Evolutionary conservation across 2,113 vertebrate species (phyloP).

Genomic region (Limnothrissa miodon): DNA sequence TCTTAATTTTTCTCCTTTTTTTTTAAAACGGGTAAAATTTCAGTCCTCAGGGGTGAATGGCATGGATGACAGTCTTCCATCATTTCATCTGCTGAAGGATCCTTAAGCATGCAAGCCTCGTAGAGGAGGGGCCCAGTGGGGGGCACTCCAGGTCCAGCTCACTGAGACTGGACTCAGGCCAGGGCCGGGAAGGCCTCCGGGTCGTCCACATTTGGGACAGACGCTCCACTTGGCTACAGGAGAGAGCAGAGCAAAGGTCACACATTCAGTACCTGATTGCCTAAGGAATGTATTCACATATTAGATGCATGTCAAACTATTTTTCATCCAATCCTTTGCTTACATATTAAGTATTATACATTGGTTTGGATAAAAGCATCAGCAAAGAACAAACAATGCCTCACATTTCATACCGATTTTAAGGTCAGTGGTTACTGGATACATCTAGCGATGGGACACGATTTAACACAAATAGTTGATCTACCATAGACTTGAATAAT

Average conservation of each 20-base stretch:
- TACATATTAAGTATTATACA: too few species aligned
- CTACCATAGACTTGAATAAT: too few species aligned
- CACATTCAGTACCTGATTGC: background rate
- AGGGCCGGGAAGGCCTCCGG: constrained; percentile 99
- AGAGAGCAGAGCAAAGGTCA: constrained; percentile 41
- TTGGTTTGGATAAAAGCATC: too few species aligned
- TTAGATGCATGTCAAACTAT: too few species aligned
- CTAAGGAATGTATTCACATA: too few species aligned
- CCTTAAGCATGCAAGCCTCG: constrained; percentile 99
- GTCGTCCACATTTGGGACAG: constrained; percentile 96
- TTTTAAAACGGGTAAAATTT: constrained; percentile 96
- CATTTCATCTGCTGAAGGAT: constrained; percentile 91
- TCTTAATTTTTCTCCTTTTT: constrained; percentile 70
- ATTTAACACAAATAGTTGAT: too few species aligned
- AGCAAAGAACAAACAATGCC: too few species aligned
- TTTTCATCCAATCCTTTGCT: too few species aligned
- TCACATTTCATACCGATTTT: too few species aligned
- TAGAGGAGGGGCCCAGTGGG: constrained; percentile 84
- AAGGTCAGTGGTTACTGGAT: too few species aligned
- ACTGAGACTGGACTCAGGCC: constrained; percentile 81
- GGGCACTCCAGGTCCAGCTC: constrained; percentile 63
- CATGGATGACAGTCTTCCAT: constrained; percentile 94
- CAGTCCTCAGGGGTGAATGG: constrained; percentile 98
- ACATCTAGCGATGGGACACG: too few species aligned
- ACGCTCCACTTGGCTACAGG: constrained; percentile 82